Evolutionary conservation across 2,797 vertebrate species (phyloP).

Genomic region (Poecilia wingei): DNA sequence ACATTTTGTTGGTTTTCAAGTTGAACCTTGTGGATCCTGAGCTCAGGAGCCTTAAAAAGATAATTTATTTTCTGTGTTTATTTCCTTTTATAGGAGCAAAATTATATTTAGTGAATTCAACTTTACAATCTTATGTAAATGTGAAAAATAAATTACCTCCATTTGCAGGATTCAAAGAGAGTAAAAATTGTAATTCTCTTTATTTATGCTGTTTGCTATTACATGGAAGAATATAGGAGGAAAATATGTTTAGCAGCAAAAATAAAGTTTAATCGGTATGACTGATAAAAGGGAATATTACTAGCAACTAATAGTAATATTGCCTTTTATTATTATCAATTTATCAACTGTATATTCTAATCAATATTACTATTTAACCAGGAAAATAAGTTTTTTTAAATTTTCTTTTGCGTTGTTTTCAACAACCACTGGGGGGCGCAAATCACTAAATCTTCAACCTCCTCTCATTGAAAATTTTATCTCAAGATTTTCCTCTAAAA

Average conservation of each 20-base stretch:
- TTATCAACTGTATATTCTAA: background rate
- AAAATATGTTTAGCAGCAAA: too few relatives aligned
- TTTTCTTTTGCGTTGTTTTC: too few relatives aligned
- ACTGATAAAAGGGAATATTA: too few relatives aligned
- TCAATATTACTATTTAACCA: background rate
- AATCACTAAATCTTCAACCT: background rate
- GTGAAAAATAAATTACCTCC: too few relatives aligned
- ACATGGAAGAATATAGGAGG: too few relatives aligned
- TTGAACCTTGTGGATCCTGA: background rate
- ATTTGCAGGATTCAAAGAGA: too few relatives aligned
- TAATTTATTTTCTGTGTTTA: background rate
- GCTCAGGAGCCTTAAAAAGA: background rate
- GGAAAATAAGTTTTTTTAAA: background rate
- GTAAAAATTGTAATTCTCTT: too few relatives aligned
- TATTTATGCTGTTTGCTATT: too few relatives aligned
- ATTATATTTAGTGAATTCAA: background rate
- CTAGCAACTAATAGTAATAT: background rate
- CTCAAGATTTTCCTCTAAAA: background rate
- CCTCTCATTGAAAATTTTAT: background rate
- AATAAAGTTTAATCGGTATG: too few relatives aligned
- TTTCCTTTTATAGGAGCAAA: background rate
- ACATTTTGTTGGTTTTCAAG: background rate
- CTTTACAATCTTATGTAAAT: background rate
- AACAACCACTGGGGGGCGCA: too few relatives aligned
- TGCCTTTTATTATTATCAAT: background rate